Base-by-base conservation (phyloP, 2,888 invertebrate genomes). In the Eupeodes luniger region DNA sequence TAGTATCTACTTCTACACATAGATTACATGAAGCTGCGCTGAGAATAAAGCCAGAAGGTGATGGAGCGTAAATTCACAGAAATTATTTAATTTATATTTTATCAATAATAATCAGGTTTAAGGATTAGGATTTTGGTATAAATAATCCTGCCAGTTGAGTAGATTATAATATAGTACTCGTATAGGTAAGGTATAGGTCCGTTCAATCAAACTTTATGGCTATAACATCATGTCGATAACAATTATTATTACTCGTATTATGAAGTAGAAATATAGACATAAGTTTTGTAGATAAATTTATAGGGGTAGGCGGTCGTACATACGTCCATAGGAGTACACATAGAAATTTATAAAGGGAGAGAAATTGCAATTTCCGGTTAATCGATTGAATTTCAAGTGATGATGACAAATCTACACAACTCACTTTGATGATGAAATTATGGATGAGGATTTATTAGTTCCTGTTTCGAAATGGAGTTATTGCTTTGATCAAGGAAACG, bases 31-130 rank as follows among this genome's bases (percentile, higher is more conserved):
- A 40, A 40, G 40, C 40, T 40, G 40, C 40, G 40, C 27, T 40
- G 40, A 5, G 40, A 40, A 40, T 40, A 40, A n/a, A 51, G 40
- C 7, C 57, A n/a, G 53, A 57, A 75, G 49, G 81, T 72, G 85
- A 81, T 76, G 72, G 59, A 40, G 77, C 72, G 66, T 53, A 76
- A 81, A 85, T 81, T 77, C 53, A 12, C 53, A 27, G 69, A 51
- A 80, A 77, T 74, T 72, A 69, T 87, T 72, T 77, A 19, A 66
- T 66, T 66, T 66, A 49, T 77, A 77, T 84, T 84, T 84, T 72
- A 77, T 81, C 80, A 87, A 74, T 81, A 87, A 74, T 81, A 83
- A 87, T 87, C 72, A 76, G 80, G 76, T 83, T 79, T 66, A 27
- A 57, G 57, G 70, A 53, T 57, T 67, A 47, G 51, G 67, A 67